Base-by-base conservation (phyloP, 2,888 invertebrate species). In the Trachelus iudaicus region DNA sequence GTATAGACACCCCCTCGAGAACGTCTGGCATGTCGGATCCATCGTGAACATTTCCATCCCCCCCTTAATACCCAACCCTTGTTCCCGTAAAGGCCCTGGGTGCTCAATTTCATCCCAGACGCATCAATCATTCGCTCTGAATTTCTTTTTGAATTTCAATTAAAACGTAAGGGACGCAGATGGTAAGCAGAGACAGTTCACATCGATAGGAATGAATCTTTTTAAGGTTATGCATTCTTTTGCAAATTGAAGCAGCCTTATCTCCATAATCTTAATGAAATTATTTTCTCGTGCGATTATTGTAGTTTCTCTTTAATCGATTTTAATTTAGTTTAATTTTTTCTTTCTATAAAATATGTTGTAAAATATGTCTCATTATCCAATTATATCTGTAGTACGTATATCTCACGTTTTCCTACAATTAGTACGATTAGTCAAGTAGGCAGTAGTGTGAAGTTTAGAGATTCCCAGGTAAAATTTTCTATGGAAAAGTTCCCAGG, bases 121-220 rank as follows among this genome's bases (percentile, higher is more conserved):
- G 56, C 71, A 71, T 71, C 71, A 34, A 71, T 71, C 71, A 71
- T 71, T 34, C 71, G 71, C 71, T 31, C 2, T 31, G 13, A 71
- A 71, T 71, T 71, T 71, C 34, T 71, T 33, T 71, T 71, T 34
- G 71, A 34, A 71, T 71, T 71, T 71, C 71, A 71, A 71, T 71
- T 71, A 71, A 71, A 34, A 71, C 56, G 23, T 23, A 23, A 56
- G 23, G 23, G 23, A 23, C 56, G 23, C 56, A 71, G 34, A 12
- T 71, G 71, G 71, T 12, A 71, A 56, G 56, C 15, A 15, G 56
- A 23, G 23, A 23, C 56, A 9, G 15, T 23, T 56, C 56, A 23
- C 23, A 23, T 56, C 56, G 9, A 56, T 56, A 56, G 56, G 56
- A 56, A 23, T 9, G 56, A 23, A 56, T 56, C 56, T 15, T 56